Evolutionary conservation across 64 coral and sea anemone genomes (phyloP).

Genomic region (Catalaphyllia jardinei): DNA sequence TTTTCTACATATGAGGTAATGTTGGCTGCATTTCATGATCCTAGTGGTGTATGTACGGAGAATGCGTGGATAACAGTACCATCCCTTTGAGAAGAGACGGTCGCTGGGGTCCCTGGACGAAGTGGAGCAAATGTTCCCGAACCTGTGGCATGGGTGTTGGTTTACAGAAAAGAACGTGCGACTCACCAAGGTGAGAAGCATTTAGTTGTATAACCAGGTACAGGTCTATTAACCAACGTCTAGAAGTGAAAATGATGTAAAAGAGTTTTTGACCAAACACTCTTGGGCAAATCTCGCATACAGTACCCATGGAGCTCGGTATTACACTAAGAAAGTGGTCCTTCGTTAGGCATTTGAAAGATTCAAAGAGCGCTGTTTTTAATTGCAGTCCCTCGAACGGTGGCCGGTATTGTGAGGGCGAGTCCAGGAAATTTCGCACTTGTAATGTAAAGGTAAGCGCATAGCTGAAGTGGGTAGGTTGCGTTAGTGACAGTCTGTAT

Average conservation of each 20-base stretch:
- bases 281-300: too few relatives aligned
- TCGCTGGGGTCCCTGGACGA: conserved; percentile 77
- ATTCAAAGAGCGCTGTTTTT: not conserved
- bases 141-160: conserved; percentile 88
- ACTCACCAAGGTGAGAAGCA: conserved; percentile 74
- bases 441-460: conserved; percentile 45
- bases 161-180: conserved; percentile 63
- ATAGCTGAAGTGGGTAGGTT: not conserved
- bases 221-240: too few relatives aligned
- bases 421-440: conserved; percentile 14
- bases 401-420: conserved; percentile 45
- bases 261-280: too few relatives aligned
- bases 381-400: conserved; percentile 42
- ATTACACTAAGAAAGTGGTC: too few relatives aligned
- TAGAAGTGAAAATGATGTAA: too few relatives aligned
- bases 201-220: not conserved
- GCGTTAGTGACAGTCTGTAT: too few relatives aligned
- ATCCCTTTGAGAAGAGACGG: conserved; percentile 75
- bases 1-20: too few relatives aligned
- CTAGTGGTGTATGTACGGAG: conserved; percentile 91
- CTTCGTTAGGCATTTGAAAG: too few relatives aligned
- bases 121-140: conserved; percentile 82
- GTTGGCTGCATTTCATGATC: not conserved
- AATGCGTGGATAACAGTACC: conserved; percentile 71
- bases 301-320: too few relatives aligned